These are phyloP conservation scores for Dendrolimus kikuchii DNA, from an alignment of 1,140 invertebrate genomes.

Conservation along the genomic window DNA sequence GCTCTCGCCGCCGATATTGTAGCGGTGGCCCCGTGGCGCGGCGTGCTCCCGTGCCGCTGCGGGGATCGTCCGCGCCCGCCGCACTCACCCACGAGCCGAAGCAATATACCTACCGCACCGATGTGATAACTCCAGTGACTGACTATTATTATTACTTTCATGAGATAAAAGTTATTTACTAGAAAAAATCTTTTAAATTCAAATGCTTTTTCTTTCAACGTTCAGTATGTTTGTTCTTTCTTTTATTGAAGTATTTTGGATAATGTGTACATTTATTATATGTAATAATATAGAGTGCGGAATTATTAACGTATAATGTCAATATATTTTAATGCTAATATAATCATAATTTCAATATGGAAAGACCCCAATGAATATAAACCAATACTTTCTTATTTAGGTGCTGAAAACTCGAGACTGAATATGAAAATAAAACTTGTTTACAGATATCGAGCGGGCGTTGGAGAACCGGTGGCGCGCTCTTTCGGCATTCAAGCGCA, in stretches of 20 bases:
- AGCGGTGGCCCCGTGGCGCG: constrained; percentile 37
- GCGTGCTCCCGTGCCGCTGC: constrained; percentile 6
- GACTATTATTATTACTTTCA: too few relatives aligned
- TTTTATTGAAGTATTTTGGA: too few relatives aligned
- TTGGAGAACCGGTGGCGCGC: constrained; percentile 55
- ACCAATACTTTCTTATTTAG: background rate
- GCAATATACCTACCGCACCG: background rate
- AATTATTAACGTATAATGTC: background rate
- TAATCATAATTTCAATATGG: too few relatives aligned
- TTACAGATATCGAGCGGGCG: constrained; percentile 67
- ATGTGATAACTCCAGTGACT: background rate
- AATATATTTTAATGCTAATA: too few relatives aligned
- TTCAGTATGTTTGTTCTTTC: too few relatives aligned
- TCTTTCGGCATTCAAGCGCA: constrained; percentile 44
- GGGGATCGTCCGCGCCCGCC: constrained; percentile 1
- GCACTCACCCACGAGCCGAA: background rate
- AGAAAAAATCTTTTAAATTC: too few relatives aligned
- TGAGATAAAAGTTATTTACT: too few relatives aligned
- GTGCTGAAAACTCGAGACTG: constrained; percentile 38
- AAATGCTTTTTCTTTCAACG: too few relatives aligned
- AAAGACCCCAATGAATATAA: too few relatives aligned
- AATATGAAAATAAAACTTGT: constrained; percentile 62
- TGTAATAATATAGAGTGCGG: too few relatives aligned
- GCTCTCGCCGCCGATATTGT: constrained; percentile 38
- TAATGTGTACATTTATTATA: too few relatives aligned